Evolutionary conservation across 2,888 invertebrate species (phyloP), one percentile per base, ranked within the genome.

Genomic region (Xestia rhomboidea): DNA sequence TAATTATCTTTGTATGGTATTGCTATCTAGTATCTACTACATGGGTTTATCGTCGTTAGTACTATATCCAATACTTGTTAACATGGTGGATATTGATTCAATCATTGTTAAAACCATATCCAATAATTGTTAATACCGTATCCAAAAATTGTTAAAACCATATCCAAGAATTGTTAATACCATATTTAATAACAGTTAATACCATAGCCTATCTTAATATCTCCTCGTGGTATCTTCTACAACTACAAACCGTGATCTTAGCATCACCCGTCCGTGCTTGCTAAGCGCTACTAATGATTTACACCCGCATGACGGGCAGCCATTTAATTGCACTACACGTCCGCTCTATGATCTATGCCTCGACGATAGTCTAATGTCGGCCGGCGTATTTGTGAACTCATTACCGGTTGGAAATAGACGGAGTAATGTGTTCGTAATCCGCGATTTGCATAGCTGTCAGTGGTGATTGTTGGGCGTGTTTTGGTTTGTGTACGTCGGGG

Each of bases 321-420:
- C 80, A 81, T 85, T 85, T 88, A 88, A 88, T 88, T 88, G 83
- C 89, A 46, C 10, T 62, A 18, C 79, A 73, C 80, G 85, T 87
- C 86, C 77, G 76, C 63, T 60, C 54, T 30, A 71, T 88, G 87
- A 88, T 77, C 72, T 72, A 88, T 79, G 77, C 63, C 51, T 66
- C 79, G 88, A 71, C 80, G 89, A 88, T 87, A 81, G 72, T 83
- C 72, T 84, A 76, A 87, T 78, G 87, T 46, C 57, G 60, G 66
- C 81, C 57, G 60, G 66, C 81, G 57, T 84, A 88, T 81, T 84
- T 88, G 82, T 77, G 87, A 62, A 72, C 82, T 84, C 82, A 79
- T 88, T 87, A 85, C 87, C 30, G 30, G 34, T 63, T 71, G 10
- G 63, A 86, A 84, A 86, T 88, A 87, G 71, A 79, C 62, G n/a